These are phyloP conservation scores for Noctua janthe DNA, from an alignment of 2,888 invertebrate genomes.

Conservation along the genomic window DNA sequence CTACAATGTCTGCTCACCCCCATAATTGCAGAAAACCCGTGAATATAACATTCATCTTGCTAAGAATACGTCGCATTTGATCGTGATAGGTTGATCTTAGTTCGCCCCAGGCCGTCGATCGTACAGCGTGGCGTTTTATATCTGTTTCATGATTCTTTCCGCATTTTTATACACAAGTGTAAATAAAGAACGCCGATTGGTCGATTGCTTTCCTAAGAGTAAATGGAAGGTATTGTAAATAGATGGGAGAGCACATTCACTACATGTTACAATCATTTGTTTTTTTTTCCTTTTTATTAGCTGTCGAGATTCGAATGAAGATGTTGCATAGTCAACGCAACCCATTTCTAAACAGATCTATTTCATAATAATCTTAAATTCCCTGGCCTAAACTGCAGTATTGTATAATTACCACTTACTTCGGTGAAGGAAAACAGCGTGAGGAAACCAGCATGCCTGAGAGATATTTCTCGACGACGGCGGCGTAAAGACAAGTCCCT, in stretches of 20 bases:
- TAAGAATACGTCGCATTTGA: conserved; percentile 48
- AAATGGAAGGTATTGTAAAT: conserved; percentile 22
- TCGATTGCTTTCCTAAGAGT: conserved; percentile 42
- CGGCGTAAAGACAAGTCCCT: no score
- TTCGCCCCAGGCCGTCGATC: conserved; percentile 55
- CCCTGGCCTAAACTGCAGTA: no score
- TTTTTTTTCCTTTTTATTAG: no score
- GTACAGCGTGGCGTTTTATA: conserved; percentile 42
- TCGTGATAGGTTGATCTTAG: conserved; percentile 63
- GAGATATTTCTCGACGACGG: no score
- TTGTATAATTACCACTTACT: no score
- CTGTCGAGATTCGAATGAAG: neutral
- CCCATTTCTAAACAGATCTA: no score
- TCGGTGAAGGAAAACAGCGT: no score
- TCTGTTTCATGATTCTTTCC: conserved; percentile 52
- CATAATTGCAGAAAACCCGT: conserved; percentile 6
- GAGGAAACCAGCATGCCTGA: no score
- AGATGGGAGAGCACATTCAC: neutral
- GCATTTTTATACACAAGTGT: conserved; percentile 33
- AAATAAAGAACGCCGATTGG: conserved; percentile 22
- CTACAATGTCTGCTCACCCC: neutral
- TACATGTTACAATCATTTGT: neutral
- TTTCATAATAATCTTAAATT: no score
- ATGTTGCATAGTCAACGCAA: no score
- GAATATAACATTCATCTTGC: conserved; percentile 39